Conservation (phyloP, 2,113 vertebrate species). For the Bagarius yarrelli region DNA sequence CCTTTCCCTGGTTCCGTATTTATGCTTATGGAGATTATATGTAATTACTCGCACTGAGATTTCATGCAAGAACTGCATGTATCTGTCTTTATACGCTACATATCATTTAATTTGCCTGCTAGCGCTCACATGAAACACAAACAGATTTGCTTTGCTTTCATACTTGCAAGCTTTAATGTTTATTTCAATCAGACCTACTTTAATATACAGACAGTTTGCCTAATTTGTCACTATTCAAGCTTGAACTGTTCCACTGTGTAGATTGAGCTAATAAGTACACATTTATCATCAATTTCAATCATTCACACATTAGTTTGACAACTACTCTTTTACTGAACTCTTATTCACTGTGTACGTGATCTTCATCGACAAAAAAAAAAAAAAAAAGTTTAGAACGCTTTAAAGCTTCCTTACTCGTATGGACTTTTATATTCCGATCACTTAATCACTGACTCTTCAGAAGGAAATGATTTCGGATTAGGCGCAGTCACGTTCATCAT, state of each 20-base stretch:
- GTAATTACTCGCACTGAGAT: neutral
- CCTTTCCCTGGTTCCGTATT: neutral
- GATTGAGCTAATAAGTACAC: neutral
- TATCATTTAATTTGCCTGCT: neutral
- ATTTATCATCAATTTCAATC: neutral
- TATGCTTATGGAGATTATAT: neutral
- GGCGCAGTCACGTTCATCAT: neutral
- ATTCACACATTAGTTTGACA: neutral
- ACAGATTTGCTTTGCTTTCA: neutral
- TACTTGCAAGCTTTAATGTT: neutral
- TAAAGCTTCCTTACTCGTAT: neutral
- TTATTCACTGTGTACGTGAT: neutral
- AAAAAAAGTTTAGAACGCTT: neutral
- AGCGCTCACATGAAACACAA: neutral
- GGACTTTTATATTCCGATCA: neutral
- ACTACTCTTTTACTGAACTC: neutral
- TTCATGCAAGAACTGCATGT: neutral
- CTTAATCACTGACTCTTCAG: neutral
- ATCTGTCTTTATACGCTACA: neutral
- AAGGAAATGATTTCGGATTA: neutral
- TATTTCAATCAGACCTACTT: conserved; percentile 5
- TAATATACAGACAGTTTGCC: neutral
- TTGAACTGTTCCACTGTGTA: neutral
- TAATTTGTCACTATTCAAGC: conserved; percentile 12
- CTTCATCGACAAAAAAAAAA: neutral